Base-by-base conservation (phyloP, 2,888 invertebrate species). In the Cinara cedri region DNA sequence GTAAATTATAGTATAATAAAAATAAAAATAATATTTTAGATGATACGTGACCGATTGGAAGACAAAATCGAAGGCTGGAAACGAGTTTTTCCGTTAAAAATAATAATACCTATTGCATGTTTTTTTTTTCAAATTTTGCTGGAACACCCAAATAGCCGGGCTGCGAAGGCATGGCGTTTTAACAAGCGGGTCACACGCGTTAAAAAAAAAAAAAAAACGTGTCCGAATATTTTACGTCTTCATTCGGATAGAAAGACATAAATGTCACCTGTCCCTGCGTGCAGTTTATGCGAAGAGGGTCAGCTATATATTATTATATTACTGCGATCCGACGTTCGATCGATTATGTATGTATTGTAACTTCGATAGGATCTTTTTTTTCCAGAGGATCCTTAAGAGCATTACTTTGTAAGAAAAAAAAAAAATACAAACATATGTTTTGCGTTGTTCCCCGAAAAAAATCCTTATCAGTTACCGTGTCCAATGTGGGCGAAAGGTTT, bases 291-390 rank as follows among this genome's bases (percentile, higher is more conserved):
- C 34, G 34, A 34, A 3, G 42, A 54, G 62, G 74, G 63, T 75
- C 63, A 42, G 42, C 13, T 42, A 3, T 44, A 42, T 3, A n/a
- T 42, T 4, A 34, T 6, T 34, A 34, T 34, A 34, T 6, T 34
- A 6, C 34, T 44, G 21, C 11, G 16, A 55, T 34, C 34, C n/a
- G 42, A n/a, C 74, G 42, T 21, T 74, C 46, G 55, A 65, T 75
- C 55, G 55, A 74, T 65, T 49, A 49, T 9, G 34, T 34, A 34
- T 34, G 34, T n/a, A n/a, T n/a, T n/a, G n/a, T 74, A 51, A 63
- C 42, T 74, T 54, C 65, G 75, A 74, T 74, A 62, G 21, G 60
- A 75, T 75, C 75, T 66, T 55, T 76, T 76, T 34, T 49, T n/a
- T n/a, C 6, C 26, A 46, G 42, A 10, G 21, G 34, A 54, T 11